Evolutionary conservation across 23 tunicate genomes (phyloP).

Genomic region (Halocynthia roretzi): DNA sequence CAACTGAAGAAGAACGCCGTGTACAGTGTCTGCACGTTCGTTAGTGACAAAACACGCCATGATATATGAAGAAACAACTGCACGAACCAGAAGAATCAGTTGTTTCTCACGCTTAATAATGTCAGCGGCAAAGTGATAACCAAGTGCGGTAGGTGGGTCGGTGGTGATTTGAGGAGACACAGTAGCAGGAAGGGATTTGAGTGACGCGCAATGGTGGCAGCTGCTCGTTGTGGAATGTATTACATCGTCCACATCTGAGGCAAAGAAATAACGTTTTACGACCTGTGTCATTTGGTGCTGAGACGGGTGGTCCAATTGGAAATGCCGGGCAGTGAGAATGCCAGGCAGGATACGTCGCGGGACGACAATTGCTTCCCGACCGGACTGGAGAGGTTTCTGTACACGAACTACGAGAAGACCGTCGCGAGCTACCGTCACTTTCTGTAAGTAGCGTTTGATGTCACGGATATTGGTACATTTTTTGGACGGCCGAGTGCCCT

Average conservation of each 20-base stretch:
- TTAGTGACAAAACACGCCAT: not conserved
- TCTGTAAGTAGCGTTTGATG: not conserved
- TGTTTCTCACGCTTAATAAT: too few relatives aligned
- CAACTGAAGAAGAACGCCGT: not conserved
- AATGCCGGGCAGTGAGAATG: not conserved
- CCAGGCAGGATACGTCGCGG: too few relatives aligned
- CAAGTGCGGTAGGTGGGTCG: too few relatives aligned
- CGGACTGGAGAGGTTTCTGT: not conserved
- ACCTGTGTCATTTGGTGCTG: not conserved
- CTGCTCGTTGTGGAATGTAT: not conserved
- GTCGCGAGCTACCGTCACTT: not conserved
- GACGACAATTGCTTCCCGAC: not conserved
- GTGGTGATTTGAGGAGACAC: too few relatives aligned
- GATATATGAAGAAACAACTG: not conserved
- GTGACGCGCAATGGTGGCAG: too few relatives aligned
- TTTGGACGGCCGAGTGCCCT: slow-evolving; percentile 1
- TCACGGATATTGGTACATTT: not conserved
- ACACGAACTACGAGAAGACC: not conserved
- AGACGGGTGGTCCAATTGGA: not conserved
- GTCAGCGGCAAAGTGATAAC: too few relatives aligned
- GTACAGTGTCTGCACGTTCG: not conserved
- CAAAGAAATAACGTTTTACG: not conserved
- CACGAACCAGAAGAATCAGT: not conserved
- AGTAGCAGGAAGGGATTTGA: too few relatives aligned
- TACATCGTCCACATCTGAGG: not conserved